Base-by-base conservation (phyloP, 2,888 invertebrate genomes). In the Melanostoma scalare region DNA sequence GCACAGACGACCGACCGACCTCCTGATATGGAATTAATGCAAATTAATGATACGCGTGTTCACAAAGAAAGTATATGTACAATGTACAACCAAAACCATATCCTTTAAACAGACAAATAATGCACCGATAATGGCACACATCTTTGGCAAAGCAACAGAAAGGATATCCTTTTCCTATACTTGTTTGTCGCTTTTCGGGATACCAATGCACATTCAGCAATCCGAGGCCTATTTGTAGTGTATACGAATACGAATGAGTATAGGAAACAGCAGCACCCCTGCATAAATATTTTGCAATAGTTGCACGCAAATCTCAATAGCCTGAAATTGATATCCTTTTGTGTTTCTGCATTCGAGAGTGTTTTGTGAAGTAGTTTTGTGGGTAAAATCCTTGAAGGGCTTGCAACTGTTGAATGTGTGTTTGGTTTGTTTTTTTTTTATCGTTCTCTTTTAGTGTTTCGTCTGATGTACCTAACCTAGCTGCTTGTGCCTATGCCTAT, bases 21-120 rank as follows among this genome's bases (percentile, higher is more conserved):
- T 87, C 87, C 88, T 90, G 90, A 90, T 90, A 88, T 86, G 90
- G 90, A 90, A 90, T 90, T 90, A 90, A 90, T 90, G 89, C 90
- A 90, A 90, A 90, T 90, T 90, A 90, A 90, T 90, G 90, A 90
- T 90, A 85, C 87, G 65, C 79, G 78, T 85, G 80, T 84, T 81
- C 68, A 77, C 74, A 79, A 71, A 75, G n/a, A 42, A 84, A 69
- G 72, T 78, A 63, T 10, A 71, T 31, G 38, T 33, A 42, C 20
- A 38, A 30, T 38, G 9, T 44, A 44, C 48, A 72, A 61, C 53
- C 58, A 55, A 71, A 81, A 44, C 48, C 35, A 65, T 58, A 74
- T 73, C 73, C 63, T 73, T 52, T 46, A 52, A 74, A 58, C 65
- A 61, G 58, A 69, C 74, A 74, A 78, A 78, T 78, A 74, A 44